Percentiles rank a stretch among this genome's conserved stretches.
These are phyloP conservation scores for Sciurus niger DNA, from an alignment of 2,113 vertebrate genomes.

Conservation along the genomic window DNA sequence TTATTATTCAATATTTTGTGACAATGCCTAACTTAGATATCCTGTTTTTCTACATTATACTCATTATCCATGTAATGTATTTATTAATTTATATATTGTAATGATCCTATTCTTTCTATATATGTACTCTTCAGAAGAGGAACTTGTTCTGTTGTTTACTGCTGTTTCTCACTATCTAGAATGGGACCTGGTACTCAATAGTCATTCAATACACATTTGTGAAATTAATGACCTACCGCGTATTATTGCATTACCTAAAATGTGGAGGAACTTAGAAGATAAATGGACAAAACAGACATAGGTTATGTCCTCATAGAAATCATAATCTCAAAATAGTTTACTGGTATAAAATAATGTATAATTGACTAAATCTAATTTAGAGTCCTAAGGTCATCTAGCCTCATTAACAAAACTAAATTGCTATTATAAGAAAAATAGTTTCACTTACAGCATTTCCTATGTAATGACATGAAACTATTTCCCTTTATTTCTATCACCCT, in stretches of 20 bases:
- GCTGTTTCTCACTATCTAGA: neutral
- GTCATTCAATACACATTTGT: neutral
- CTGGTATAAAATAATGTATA: neutral
- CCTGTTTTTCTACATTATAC: neutral
- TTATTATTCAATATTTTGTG: neutral
- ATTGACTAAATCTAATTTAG: slow-evolving; percentile 21
- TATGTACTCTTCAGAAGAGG: neutral
- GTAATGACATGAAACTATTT: slow-evolving; percentile 52
- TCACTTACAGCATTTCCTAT: slow-evolving; percentile 43
- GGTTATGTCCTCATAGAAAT: neutral
- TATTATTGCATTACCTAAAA: neutral
- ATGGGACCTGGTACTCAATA: neutral
- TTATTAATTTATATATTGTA: neutral
- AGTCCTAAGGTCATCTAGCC: neutral
- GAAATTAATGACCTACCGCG: neutral
- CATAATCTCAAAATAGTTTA: neutral
- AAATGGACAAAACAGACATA: neutral
- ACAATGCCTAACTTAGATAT: neutral
- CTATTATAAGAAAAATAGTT: slow-evolving; percentile 25
- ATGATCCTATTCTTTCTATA: neutral
- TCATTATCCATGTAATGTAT: neutral
- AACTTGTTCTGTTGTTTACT: neutral
- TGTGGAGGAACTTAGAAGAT: neutral
- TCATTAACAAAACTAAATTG: neutral
- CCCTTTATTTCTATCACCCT: neutral